phyloP scores from a whole-genome alignment of 1,140 invertebrate genomes.

The Saccostrea echinata region DNA sequence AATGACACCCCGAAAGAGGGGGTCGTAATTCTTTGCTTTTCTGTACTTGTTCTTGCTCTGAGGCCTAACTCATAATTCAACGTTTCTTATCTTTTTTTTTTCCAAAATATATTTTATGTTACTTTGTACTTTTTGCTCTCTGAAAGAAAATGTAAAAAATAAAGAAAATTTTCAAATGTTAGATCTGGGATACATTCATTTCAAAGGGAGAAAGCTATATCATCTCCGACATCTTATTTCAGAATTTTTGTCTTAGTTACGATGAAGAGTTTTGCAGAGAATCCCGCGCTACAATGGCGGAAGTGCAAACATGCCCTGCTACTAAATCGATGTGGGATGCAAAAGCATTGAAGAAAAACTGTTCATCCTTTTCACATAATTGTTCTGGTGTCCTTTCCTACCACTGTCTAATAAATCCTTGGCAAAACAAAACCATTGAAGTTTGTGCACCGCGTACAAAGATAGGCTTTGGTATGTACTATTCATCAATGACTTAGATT shows the following conservation, averaged over 20 bases:
- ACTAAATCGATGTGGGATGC: not conserved
- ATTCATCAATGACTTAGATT: too few species aligned
- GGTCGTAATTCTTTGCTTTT: too few species aligned
- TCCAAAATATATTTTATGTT: too few species aligned
- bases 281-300: not conserved
- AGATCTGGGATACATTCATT: too few species aligned
- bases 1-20: too few species aligned
- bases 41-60: too few species aligned
- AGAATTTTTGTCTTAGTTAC: not conserved
- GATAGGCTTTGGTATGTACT: not conserved
- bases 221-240: not conserved
- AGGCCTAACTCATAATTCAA: too few species aligned
- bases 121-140: too few species aligned
- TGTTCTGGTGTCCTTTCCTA: not conserved
- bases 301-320: not conserved
- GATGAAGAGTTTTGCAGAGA: not conserved
- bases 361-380: not conserved
- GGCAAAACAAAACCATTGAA: not conserved
- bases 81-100: too few species aligned
- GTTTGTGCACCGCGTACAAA: not conserved
- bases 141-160: too few species aligned
- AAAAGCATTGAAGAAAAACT: not conserved
- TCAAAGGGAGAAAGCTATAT: too few species aligned
- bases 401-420: conserved; percentile 6
- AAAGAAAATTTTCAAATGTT: too few species aligned